phyloP scores from a whole-genome alignment of 1,140 invertebrate genomes.

The Heliconius himera region DNA sequence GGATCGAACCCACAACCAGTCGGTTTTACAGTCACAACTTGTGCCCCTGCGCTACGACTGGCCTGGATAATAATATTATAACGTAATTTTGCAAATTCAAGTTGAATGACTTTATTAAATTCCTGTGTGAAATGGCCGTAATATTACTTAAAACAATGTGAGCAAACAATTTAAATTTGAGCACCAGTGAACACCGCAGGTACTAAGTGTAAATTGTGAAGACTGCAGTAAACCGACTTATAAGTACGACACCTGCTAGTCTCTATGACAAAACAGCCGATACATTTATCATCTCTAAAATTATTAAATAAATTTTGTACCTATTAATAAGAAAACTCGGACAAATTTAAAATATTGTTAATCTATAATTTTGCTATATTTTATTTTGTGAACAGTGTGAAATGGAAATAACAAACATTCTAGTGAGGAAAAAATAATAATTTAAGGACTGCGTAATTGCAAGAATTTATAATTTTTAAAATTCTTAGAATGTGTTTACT shows the following conservation, averaged over 20 bases:
- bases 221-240: constrained; percentile 37
- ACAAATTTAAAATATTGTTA: neutral
- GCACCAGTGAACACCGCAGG: constrained; percentile 50
- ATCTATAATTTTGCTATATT: too few relatives aligned
- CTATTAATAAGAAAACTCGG: neutral
- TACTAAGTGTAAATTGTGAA: constrained; percentile 57
- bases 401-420: neutral
- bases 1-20: too few relatives aligned
- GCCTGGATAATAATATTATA: neutral
- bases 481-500: constrained; percentile 3
- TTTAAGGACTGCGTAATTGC: constrained; percentile 22
- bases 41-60: too few relatives aligned
- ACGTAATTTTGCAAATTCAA: constrained; percentile 30
- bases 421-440: constrained; percentile 13
- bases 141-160: constrained; percentile 51
- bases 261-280: constrained; percentile 40
- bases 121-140: constrained; percentile 37
- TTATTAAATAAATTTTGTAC: constrained; percentile 53
- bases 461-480: constrained; percentile 17
- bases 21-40: too few relatives aligned
- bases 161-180: constrained; percentile 49
- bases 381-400: too few relatives aligned
- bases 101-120: constrained; percentile 50
- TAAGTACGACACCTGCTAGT: constrained; percentile 40
- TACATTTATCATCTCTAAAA: constrained; percentile 51